Evolutionary conservation across 2,888 invertebrate genomes (phyloP), one percentile per base, ranked within the genome.

Genomic region (Amphipyra berbera): DNA sequence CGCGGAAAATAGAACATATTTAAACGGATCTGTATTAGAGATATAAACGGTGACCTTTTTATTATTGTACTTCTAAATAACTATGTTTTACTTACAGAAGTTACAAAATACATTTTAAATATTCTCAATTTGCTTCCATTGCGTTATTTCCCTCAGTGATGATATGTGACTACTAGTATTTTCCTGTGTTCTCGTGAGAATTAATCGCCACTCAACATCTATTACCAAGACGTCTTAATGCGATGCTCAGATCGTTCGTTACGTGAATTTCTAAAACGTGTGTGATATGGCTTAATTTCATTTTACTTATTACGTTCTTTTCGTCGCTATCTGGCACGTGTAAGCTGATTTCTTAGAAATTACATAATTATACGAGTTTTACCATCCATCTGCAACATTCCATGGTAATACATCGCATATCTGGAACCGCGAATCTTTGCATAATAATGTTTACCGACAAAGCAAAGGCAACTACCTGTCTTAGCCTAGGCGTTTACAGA

Each of bases 201-300:
- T 44, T 47, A 56, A 30, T 62, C 33, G 46, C 40, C 12, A 35
- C 13, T 59, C 15, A 46, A 52, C 49, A 50, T 37, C 14, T 56
- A 60, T 61, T 55, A 48, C 37, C n/a, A 27, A 60, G 48, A 56
- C 61, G 42, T 49, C 12, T 64, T 21, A 30, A 30, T 35, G 38
- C 38, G n/a, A 27, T 9, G 30, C 38, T 47, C 42, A 37, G 15
- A 61, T 56, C 52, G 37, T 6, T 61, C 52, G 44, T 60, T 52
- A 46, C 59, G 46, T 75, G 55, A 60, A 65, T 73, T 73, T 73
- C 75, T 70, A 75, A 70, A 58, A 45, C 50, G 46, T 60, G 52
- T 50, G 30, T 54, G 40, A 40, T 55, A 45, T 44, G 30, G 33
- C 12, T 58, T 58, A 40, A 68, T 49, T 50, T 33, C 15, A 37